Evolutionary conservation across 2,797 vertebrate species (phyloP), one percentile per base, ranked within the genome.

Genomic region (Pteropus rufus): DNA sequence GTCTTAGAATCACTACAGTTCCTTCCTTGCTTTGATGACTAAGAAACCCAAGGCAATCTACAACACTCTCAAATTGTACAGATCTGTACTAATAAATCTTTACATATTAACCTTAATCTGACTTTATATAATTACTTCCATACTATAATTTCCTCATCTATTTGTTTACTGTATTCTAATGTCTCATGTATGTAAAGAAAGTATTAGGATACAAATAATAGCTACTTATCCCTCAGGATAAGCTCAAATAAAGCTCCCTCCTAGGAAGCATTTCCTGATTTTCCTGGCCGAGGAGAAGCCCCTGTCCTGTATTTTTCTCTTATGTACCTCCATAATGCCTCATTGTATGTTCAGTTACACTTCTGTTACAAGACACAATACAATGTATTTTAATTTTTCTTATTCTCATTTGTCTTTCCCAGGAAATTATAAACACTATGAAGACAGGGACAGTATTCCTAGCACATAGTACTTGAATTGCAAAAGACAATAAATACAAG

Each of bases 1-100:
- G 26, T 88, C 54, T 88, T 67, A 89, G 16, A 96, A 93, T 56
- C 21, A 36, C n/a, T 87, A 26, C 36, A 75, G 80, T 91, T 84
- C 65, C 24, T 79, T 90, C 41, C 67, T 72, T 89, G 41, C 21
- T 52, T 70, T 85, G 24, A 89, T 93, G 34, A 93, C 73, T 67
- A 92, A 96, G 44, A 77, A 95, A 88, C 26, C 19, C 23, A 65
- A 73, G 34, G 49, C 31, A 90, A 65, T 72, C 4, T 76, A 10
- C 18, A 77, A 88, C 26, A 93, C 12, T 84, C 46, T 56, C 46
- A 89, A 80, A 44, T 7, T 58, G 31, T 62, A 62, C 19, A 86
- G 7, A 81, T 70, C 39, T 58, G 12, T 77, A 84, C 34, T 81
- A 88, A 89, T 65, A 96, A 73, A 52, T 44, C 23, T 64, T 86